A percentile compares a stretch with the other conserved stretches of the same genome.
phyloP scores from a whole-genome alignment of 2,888 invertebrate species.

The Mythimna vitellina region DNA sequence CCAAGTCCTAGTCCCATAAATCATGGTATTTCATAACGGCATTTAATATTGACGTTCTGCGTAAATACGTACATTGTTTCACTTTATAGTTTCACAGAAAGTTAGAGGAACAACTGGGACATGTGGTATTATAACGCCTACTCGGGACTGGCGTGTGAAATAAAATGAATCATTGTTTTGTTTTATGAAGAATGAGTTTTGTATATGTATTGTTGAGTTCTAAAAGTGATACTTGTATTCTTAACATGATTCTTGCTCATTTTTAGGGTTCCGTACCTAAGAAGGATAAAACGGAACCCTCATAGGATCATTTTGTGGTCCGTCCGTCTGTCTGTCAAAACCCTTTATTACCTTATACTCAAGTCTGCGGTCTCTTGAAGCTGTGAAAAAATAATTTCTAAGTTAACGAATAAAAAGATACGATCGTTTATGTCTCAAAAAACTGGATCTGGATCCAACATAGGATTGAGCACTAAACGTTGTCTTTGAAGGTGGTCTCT shows the following conservation, averaged over 20 bases:
- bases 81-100: constrained; percentile 59
- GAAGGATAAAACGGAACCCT: no score
- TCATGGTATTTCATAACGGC: constrained; percentile 51
- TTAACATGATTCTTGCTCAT: neutral
- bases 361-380: no score
- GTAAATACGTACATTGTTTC: constrained; percentile 58
- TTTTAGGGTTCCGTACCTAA: no score
- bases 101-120: constrained; percentile 32
- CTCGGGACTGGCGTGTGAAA: constrained; percentile 13
- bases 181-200: constrained; percentile 18
- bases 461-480: no score
- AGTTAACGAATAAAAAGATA: no score
- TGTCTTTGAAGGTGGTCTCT: no score
- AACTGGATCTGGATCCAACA: no score
- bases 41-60: constrained; percentile 50
- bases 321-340: no score
- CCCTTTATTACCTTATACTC: no score
- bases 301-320: no score
- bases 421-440: no score
- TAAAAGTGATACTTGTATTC: neutral
- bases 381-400: no score
- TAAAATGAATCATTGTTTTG: constrained; percentile 44
- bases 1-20: constrained; percentile 44
- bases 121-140: constrained; percentile 23
- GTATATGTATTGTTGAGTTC: neutral